Base-by-base conservation (phyloP, 92 coral and sea anemone species). In the Ricordea florida region DNA sequence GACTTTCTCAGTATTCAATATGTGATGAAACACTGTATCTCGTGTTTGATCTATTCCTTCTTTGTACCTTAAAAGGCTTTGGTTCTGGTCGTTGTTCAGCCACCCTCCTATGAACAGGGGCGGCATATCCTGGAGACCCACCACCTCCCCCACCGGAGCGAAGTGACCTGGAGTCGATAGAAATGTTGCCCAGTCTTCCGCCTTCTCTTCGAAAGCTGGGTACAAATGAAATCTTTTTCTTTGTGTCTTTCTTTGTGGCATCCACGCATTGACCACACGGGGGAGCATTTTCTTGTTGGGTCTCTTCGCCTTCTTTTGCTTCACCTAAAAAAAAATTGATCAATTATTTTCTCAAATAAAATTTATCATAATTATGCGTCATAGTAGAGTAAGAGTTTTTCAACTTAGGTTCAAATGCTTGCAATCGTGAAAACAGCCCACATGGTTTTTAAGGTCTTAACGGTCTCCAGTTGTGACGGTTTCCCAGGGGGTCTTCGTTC, bases 51-150 rank as follows among this genome's bases (percentile, higher is more conserved):
- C 15, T 3, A 26, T 27, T 14, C 8, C 4, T 15, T 17, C 20
- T 51, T 6, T 74, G 11, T 30, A 91, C 97, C 90, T 91, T 91
- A 3, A 50, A 10, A 5, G 65, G 69, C 57, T 80, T 91, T 7
- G 97, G 90, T 41, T 87, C 93, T 0, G 82, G 81, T 33, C 25
- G 65, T 21, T 40, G 64, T 2, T 33, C 69, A 0, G 56, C 33
- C 38, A 33, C 20, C n/a, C 52, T 84, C 22, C 92, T 76, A 13
- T 55, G 73, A 26, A 90, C 81, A 1, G 96, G 96, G 0, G 89
- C 96, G 45, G 96, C 92, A 57, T 90, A 90, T 11, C 92, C 89
- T 20, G 92, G 92, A n/a, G n/a, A n/a, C n/a, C n/a, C n/a, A n/a
- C n/a, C n/a, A 41, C 77, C 77, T 55, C 55, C 66, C 38, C 29